Evolutionary conservation across 2,888 invertebrate genomes (phyloP), one percentile per base, ranked within the genome.

Genomic region (Stomorhina lunata): DNA sequence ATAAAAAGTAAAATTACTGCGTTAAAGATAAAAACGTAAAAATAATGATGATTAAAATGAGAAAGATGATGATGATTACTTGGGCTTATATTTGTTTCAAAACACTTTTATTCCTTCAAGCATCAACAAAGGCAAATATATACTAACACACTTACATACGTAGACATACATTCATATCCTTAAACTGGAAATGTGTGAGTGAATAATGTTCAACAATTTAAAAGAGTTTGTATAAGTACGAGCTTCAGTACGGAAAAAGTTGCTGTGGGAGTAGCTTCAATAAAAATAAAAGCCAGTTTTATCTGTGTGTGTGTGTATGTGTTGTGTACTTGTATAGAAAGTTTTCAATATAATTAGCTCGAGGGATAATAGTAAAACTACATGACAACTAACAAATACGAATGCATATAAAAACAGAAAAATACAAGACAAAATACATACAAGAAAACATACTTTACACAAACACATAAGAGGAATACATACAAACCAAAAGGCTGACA

Each of bases 271-370:
- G 75, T 75, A 73, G 45, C 32, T 65, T 17, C 40, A 57, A 65
- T 76, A 75, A 50, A 80, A 71, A 53, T 15, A 40, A 76, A 53
- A 34, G 55, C 63, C 32, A 65, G 17, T n/a, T 57, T 20, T 17
- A 29, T n/a, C 4, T 34, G 17, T 32, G 6, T 34, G 15, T 20
- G 6, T 57, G 20, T 57, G 34, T 32, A 57, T 17, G 57, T 57
- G 2, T 0, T 57, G 2, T 0, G 22, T 66, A 25, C 9, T 50
- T 43, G 55, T 25, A 65, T 55, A 73, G 68, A 87, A 88, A 87
- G 84, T 88, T 88, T 87, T 86, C 87, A 88, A 89, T 88, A 87
- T 88, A 89, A 88, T 88, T 88, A 87, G 87, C 88, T 84, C 83
- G 84, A 85, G 85, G 86, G 85, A 84, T 84, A 81, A 73, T 69